phyloP scores from a whole-genome alignment of 2,113 vertebrate genomes.

The human region DNA sequence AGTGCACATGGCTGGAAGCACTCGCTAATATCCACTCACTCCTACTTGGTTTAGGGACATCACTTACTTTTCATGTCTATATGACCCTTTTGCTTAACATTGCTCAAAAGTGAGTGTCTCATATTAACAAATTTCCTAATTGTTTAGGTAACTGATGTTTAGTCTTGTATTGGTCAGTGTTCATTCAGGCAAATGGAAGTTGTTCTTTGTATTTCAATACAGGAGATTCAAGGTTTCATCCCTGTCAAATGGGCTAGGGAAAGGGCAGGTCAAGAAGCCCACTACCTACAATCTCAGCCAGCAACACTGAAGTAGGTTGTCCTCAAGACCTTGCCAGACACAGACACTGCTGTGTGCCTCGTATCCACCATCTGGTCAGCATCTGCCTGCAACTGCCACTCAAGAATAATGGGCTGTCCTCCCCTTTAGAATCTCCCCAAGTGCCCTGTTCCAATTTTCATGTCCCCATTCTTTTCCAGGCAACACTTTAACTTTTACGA shows the following conservation, averaged over 20 bases:
- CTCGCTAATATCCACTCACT: not conserved
- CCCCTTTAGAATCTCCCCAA: not conserved
- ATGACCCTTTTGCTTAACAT: not conserved
- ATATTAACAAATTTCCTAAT: not conserved
- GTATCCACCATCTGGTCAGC: rapidly evolving
- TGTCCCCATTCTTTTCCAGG: not conserved
- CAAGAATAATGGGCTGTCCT: not conserved
- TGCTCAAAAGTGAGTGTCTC: not conserved
- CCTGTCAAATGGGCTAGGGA: not conserved
- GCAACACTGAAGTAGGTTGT: not conserved
- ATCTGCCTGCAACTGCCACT: not conserved
- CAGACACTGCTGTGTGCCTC: not conserved
- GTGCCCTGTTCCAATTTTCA: not conserved
- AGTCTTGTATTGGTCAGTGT: not conserved
- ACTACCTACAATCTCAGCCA: not conserved
- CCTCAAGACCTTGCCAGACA: not conserved
- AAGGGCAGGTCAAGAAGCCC: not conserved
- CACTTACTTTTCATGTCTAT: not conserved
- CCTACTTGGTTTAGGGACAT: not conserved
- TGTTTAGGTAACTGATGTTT: not conserved
- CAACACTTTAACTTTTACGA: not conserved
- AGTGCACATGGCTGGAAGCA: not conserved
- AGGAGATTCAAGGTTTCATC: not conserved
- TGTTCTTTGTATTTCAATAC: not conserved
- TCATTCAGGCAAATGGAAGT: not conserved